Evolutionary conservation across 2,113 vertebrate genomes (phyloP), one percentile per base, ranked within the genome.

Genomic region (Alethe diademata): DNA sequence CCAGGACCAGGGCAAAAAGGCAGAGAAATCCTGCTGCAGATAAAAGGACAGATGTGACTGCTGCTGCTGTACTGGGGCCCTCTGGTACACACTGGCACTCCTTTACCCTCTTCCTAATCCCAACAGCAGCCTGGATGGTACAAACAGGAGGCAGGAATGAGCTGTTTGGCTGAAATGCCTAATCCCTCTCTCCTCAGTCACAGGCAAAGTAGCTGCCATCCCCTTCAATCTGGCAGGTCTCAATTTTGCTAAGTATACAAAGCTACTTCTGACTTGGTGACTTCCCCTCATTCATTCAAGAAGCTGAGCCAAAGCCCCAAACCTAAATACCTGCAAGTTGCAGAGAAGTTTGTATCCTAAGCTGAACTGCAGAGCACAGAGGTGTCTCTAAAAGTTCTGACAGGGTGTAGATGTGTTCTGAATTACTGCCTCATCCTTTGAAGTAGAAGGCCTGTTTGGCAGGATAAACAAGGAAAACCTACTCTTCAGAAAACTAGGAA

Each of bases 101-200:
- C 50, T 88, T 74, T 78, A 75, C 62, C 53, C 62, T 78, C 69
- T 60, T 71, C 64, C 66, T 96, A 96, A 93, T 95, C 92, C 85
- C 5, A 91, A 76, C 80, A 92, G 67, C 73, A 69, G 54, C 53
- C 78, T 53, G 78, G 87, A 69, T 79, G 85, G 78, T 93, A 90
- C 74, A 94, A 78, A 74, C n/a, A 72, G 31, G 78, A 93, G 88
- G 78, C 71, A 88, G 47, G 81, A 96, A 95, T 11, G 45, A 93
- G 42, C 62, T 48, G 14, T 47, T 78, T 19, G 61, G 47, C 78
- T 94, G 74, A 91, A 90, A 82, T 17, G 31, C 62, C 70, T 93
- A 96, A 96, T 96, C 85, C 62, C 43, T 53, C 70, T 89, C 61
- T 82, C 15, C 31, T 65, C 57, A 78, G 78, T 61, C 92, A 88